These are phyloP conservation scores for Stramonita haemastoma DNA, from an alignment of 2,888 invertebrate genomes.

Conservation along the genomic window DNA sequence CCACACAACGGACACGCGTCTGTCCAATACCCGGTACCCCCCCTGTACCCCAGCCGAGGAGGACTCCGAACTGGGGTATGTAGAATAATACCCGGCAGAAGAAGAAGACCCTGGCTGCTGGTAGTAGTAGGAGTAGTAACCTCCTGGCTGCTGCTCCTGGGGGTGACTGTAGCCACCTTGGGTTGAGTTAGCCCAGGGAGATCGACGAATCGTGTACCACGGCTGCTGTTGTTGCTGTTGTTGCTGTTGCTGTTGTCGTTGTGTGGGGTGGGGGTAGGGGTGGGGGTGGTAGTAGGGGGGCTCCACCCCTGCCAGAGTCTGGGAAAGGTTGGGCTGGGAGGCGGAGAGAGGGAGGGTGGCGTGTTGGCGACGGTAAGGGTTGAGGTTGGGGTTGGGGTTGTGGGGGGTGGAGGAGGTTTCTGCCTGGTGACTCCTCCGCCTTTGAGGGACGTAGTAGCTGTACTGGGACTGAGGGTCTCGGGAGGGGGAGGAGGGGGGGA, in stretches of 20 bases:
- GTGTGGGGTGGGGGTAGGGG: not conserved
- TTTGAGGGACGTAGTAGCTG: constrained; percentile 42
- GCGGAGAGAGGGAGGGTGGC: constrained; percentile 33
- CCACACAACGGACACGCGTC: constrained; percentile 65
- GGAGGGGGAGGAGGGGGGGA: not conserved
- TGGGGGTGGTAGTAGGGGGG: not conserved
- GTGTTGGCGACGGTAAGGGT: constrained; percentile 27
- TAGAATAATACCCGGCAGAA: constrained; percentile 5
- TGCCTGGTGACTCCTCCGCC: not conserved
- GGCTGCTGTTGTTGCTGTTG: not conserved
- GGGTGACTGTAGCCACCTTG: not conserved
- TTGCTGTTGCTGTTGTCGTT: no score
- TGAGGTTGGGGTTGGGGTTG: not conserved
- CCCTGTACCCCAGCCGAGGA: not conserved
- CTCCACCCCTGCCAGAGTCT: constrained; percentile 11
- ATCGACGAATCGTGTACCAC: constrained; percentile 44
- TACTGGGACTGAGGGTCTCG: constrained; percentile 28
- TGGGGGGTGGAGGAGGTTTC: not conserved
- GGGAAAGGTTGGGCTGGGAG: constrained; percentile 38
- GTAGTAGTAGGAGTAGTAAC: not conserved
- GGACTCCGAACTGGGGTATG: not conserved
- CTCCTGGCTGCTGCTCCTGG: not conserved
- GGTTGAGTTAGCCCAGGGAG: not conserved
- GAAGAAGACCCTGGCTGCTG: not conserved
- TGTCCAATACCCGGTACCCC: constrained; percentile 20